These are phyloP conservation scores for Menidia menidia DNA, from an alignment of 2,797 vertebrate genomes.

Conservation along the genomic window DNA sequence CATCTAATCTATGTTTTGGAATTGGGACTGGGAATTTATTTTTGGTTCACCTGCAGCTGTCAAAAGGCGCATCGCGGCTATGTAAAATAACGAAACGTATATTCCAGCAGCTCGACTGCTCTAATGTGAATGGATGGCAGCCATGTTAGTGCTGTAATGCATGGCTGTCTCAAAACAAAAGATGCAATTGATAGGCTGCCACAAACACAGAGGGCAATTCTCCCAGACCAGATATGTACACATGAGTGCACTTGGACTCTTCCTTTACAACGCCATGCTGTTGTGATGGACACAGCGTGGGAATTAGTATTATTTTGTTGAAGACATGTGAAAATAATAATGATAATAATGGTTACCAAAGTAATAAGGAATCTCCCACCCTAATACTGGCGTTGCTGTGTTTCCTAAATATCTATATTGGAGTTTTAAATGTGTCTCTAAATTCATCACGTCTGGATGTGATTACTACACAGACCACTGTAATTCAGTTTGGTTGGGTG, in stretches of 20 bases:
- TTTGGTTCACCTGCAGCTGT: slow-evolving; percentile 26
- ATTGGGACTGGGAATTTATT: slow-evolving; percentile 10
- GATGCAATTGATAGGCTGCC: slow-evolving; percentile 1
- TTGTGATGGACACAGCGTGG: background rate
- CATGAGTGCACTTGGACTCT: too few species aligned
- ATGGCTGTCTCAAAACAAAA: slow-evolving; percentile 7
- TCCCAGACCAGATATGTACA: background rate
- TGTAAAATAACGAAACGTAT: slow-evolving; percentile 1
- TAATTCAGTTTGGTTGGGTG: too few species aligned
- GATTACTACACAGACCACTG: too few species aligned
- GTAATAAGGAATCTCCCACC: too few species aligned
- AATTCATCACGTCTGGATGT: too few species aligned
- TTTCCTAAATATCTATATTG: too few species aligned
- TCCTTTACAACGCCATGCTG: too few species aligned
- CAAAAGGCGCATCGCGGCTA: background rate
- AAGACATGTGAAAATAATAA: too few species aligned
- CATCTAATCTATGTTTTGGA: slow-evolving; percentile 25
- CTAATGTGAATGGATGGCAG: slow-evolving; percentile 4
- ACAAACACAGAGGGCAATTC: background rate
- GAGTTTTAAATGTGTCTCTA: too few species aligned
- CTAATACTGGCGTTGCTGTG: too few species aligned
- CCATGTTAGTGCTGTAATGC: background rate
- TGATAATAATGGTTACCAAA: too few species aligned
- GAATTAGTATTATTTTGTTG: too few species aligned
- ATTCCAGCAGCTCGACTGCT: slow-evolving; percentile 9